Evolutionary conservation across 1,140 invertebrate genomes (phyloP).

Genomic region (Apis dorsata): DNA sequence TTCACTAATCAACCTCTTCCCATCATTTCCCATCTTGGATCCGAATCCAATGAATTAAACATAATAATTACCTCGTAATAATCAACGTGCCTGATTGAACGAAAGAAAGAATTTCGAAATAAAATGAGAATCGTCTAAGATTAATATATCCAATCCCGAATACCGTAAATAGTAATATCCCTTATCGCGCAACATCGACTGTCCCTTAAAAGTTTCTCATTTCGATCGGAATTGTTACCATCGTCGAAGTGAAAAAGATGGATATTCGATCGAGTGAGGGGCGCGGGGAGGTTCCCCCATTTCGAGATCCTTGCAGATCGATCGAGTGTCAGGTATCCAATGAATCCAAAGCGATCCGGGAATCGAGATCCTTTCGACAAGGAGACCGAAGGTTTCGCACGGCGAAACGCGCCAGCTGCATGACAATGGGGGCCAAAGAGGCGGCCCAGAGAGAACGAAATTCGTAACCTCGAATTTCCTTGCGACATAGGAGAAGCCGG

Average conservation of each 20-base stretch:
- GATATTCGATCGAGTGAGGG: background rate
- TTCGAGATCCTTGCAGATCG: background rate
- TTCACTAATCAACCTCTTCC: constrained; percentile 14
- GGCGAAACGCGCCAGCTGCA: constrained; percentile 27
- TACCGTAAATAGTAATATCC: too few species aligned
- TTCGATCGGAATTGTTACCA: background rate
- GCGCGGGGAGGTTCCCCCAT: too few species aligned
- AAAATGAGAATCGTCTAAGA: background rate
- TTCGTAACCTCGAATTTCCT: constrained; percentile 47
- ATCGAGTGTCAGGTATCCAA: constrained; percentile 24
- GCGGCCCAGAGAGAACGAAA: background rate
- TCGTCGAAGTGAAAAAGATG: background rate
- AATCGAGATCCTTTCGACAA: constrained; percentile 9
- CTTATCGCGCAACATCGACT: background rate
- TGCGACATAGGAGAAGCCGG: constrained; percentile 27
- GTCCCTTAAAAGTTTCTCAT: background rate
- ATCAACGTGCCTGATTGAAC: too few species aligned
- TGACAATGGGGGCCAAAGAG: background rate
- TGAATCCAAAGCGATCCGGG: constrained; percentile 25
- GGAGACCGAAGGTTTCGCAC: constrained; percentile 23
- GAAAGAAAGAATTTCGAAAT: accelerated
- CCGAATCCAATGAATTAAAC: background rate
- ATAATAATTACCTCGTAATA: too few species aligned
- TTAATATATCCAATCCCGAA: too few species aligned
- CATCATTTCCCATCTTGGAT: background rate